A percentile compares a stretch with the other conserved stretches of the same genome.
Evolutionary conservation across 2,797 vertebrate genomes (phyloP).

Genomic region (Bryconaethiops microstoma): DNA sequence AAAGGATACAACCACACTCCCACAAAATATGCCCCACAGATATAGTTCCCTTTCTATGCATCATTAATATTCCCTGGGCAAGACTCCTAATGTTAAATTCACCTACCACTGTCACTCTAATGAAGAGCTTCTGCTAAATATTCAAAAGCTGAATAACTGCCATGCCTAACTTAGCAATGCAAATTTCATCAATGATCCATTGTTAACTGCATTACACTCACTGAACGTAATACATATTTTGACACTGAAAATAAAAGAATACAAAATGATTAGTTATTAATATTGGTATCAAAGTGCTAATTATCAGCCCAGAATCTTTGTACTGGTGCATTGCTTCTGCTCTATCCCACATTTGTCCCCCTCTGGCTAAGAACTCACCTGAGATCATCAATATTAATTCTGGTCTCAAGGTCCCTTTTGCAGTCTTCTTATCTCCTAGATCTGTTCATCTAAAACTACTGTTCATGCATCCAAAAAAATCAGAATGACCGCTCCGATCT

Average conservation of each 20-base stretch:
- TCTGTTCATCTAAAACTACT: conserved; percentile 7
- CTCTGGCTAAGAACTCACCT: conserved; percentile 60
- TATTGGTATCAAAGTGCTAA: too few species aligned
- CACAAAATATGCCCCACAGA: neutral
- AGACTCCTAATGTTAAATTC: neutral
- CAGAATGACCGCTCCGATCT: neutral
- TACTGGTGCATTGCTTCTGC: neutral
- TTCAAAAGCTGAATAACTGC: neutral
- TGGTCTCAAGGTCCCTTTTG: conserved; percentile 26
- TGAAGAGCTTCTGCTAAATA: neutral
- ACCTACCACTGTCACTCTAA: neutral
- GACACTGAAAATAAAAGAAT: too few species aligned
- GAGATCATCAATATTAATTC: conserved; percentile 55
- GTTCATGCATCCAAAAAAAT: conserved; percentile 1
- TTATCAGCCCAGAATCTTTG: neutral
- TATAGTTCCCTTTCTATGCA: too few species aligned
- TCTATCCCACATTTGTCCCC: neutral
- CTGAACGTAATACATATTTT: neutral
- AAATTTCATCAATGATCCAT: neutral
- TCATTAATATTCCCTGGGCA: neutral
- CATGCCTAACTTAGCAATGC: neutral
- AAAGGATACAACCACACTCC: too few species aligned
- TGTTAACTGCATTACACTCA: neutral
- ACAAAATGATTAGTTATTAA: too few species aligned
- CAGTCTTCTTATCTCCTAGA: conserved; percentile 24